Percentiles rank a stretch among this genome's conserved stretches.
phyloP scores from a whole-genome alignment of 2,888 invertebrate species.

The Artemia sp. region DNA sequence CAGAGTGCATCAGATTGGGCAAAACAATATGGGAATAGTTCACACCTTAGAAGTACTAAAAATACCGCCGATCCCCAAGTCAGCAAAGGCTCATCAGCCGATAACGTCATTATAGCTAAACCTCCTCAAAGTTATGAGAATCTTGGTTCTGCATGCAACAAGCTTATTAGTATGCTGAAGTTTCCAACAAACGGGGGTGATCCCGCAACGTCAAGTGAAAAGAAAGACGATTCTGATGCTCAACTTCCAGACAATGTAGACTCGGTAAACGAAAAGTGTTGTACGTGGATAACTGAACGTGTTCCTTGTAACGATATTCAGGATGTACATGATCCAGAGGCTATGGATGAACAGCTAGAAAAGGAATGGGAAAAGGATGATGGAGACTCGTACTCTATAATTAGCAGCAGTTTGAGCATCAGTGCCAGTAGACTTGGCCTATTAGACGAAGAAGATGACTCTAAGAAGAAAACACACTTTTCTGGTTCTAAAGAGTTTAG shows the following conservation, averaged over 20 bases:
- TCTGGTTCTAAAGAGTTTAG: not conserved
- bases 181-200: not conserved
- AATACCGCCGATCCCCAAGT: no score
- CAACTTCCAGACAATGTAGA: not conserved
- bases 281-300: not conserved
- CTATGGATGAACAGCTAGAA: not conserved
- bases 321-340: not conserved
- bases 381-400: not conserved
- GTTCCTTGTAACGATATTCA: slow-evolving; percentile 1
- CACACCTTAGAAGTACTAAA: no score
- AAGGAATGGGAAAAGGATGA: slow-evolving; percentile 1
- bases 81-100: no score
- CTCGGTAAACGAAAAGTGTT: slow-evolving; percentile 1
- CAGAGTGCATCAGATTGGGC: no score
- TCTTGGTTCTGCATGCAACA: no score
- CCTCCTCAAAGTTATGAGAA: no score
- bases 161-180: slow-evolving; percentile 2
- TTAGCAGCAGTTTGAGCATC: slow-evolving; percentile 5
- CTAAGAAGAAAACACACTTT: not conserved
- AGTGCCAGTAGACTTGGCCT: slow-evolving; percentile 5
- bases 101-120: no score
- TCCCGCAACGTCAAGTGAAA: not conserved
- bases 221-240: no score
- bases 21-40: no score
- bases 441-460: not conserved